A percentile compares a stretch with the other conserved stretches of the same genome.
These are phyloP conservation scores for Albula goreensis DNA, from an alignment of 2,113 vertebrate genomes.

Conservation along the genomic window DNA sequence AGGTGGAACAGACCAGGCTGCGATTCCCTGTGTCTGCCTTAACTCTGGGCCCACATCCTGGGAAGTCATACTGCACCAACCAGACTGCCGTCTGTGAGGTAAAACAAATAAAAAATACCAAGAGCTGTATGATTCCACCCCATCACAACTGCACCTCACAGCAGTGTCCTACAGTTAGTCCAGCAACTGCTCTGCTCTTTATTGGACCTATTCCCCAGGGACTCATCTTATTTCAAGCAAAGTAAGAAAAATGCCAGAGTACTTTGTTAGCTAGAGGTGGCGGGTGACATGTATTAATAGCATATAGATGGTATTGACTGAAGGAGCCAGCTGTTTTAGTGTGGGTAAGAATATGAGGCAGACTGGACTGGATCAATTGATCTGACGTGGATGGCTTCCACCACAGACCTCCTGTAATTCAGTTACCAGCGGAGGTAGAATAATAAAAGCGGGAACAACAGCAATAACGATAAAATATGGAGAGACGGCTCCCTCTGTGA, in stretches of 20 bases:
- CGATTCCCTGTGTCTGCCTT: no score
- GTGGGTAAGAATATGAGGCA: not conserved
- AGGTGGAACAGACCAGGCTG: no score
- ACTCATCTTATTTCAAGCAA: not conserved
- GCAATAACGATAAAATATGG: conserved; percentile 29
- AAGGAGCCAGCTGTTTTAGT: not conserved
- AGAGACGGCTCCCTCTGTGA: conserved; percentile 14
- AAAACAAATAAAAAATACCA: not conserved
- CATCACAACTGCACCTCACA: not conserved
- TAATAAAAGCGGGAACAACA: conserved; percentile 23
- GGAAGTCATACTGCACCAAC: no score
- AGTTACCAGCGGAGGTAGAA: not conserved
- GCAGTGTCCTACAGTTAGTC: not conserved
- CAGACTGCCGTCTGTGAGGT: no score
- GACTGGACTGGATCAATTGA: not conserved
- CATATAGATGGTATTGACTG: not conserved
- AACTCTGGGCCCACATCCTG: no score
- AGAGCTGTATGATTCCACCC: not conserved
- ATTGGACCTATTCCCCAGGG: not conserved
- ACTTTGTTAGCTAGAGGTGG: not conserved
- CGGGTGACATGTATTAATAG: not conserved
- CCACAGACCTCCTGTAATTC: not conserved
- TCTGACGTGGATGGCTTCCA: not conserved
- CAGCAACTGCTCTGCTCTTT: not conserved
- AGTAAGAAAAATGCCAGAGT: not conserved